Base-by-base conservation (phyloP, 2,113 vertebrate genomes). In the Antennarius striatus region DNA sequence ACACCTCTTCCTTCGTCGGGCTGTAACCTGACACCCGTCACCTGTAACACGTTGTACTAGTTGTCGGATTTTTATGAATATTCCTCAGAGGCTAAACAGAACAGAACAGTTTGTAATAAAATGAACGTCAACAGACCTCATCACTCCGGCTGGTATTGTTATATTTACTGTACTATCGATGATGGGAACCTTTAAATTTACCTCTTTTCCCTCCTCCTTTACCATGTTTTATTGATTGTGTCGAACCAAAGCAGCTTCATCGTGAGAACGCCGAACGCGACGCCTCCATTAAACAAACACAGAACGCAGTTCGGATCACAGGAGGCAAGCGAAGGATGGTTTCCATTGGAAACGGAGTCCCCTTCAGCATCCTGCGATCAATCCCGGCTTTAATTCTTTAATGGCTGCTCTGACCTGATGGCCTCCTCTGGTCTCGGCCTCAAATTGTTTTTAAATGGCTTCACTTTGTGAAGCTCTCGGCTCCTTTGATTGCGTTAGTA, bases 401-500 rank as follows among this genome's bases (percentile, higher is more conserved):
- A 89, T 89, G 79, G 80, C 82, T 15, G 71, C 5, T 69, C 59
- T 80, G 82, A 84, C 79, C 81, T 78, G 79, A 42, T 67, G 80
- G 78, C 75, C 84, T 61, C 47, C 56, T 75, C 75, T 68, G 52
- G 74, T 79, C 66, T 75, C 39, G 16, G 16, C 62, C 80, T 83
- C 84, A 79, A 66, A 85, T 83, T 83, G 84, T 83, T 82, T 87
- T 85, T 68, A 81, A 84, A 79, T 75, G 75, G 81, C 66, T 84
- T 74, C 75, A 46, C 71, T 88, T 76, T 82, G 81, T 28, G 69
- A 58, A 81, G 78, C 76, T 80, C 81, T 70, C 40, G 64, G 77
- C 80, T 85, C 66, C 78, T 73, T 63, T 87, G 73, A 85, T 85
- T 76, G 68, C 57, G 69, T 89, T 85, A 85, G 80, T 68, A 81